These are phyloP conservation scores for Hybognathus amarus DNA, from an alignment of 2,797 vertebrate genomes.

Conservation along the genomic window DNA sequence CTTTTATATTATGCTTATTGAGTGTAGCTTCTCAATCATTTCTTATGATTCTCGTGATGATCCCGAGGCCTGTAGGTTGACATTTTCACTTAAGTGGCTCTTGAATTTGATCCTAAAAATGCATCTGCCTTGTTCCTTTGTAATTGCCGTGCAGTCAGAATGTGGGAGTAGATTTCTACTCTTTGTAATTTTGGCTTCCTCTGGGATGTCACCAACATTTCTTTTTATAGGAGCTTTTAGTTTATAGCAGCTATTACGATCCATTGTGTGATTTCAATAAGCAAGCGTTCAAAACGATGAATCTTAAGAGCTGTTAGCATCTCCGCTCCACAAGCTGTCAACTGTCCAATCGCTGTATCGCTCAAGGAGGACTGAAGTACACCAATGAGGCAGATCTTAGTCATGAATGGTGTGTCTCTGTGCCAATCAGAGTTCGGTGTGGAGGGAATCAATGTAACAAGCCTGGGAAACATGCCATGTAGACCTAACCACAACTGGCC, in stretches of 20 bases:
- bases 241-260: slow-evolving; percentile 39
- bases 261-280: slow-evolving; percentile 42
- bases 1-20: slow-evolving; percentile 3
- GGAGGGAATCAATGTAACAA: slow-evolving; percentile 76
- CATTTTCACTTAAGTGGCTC: slow-evolving; percentile 12
- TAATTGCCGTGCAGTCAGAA: slow-evolving; percentile 28
- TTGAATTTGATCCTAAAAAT: slow-evolving; percentile 26
- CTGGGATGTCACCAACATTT: slow-evolving; percentile 28
- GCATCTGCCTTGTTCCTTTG: slow-evolving; percentile 15
- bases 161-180: slow-evolving; percentile 19
- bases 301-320: slow-evolving; percentile 19
- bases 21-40: slow-evolving; percentile 7
- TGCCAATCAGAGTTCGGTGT: slow-evolving; percentile 79
- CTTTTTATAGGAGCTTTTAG: slow-evolving; percentile 31
- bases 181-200: slow-evolving; percentile 18
- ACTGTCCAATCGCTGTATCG: slow-evolving; percentile 7
- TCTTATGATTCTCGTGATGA: background rate
- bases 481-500: slow-evolving; percentile 79
- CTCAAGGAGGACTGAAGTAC: slow-evolving; percentile 15
- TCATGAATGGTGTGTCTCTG: slow-evolving; percentile 74
- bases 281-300: slow-evolving; percentile 17
- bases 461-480: slow-evolving; percentile 81
- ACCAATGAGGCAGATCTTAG: slow-evolving; percentile 73
- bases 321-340: slow-evolving; percentile 52
- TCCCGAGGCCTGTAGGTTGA: background rate